These are phyloP conservation scores for Euphydryas editha DNA, from an alignment of 2,888 invertebrate species.

Conservation along the genomic window DNA sequence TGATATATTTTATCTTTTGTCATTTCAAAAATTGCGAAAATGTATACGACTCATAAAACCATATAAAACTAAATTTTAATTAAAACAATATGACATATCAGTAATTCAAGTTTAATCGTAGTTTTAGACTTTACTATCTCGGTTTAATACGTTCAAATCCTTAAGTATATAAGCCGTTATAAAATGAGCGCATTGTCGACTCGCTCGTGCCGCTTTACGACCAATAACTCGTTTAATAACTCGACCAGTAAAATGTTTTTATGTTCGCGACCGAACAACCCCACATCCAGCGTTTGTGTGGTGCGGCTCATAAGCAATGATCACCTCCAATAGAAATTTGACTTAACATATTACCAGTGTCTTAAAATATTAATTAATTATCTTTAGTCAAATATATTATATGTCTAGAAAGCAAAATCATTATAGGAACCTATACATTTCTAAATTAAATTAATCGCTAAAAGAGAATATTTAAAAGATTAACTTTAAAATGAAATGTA, in stretches of 20 bases:
- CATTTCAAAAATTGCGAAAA: too few relatives aligned
- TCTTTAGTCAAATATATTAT: too few relatives aligned
- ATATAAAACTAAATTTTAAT: not conserved
- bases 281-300: constrained; percentile 24
- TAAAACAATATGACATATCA: not conserved
- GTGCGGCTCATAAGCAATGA: constrained; percentile 8
- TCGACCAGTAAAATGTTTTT: constrained; percentile 57
- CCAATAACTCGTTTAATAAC: constrained; percentile 62
- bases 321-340: constrained; percentile 6
- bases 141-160: constrained; percentile 35
- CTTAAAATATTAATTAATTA: too few relatives aligned
- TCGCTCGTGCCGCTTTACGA: constrained; percentile 56
- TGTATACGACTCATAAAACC: too few relatives aligned
- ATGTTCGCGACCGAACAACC: constrained; percentile 43
- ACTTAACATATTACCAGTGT: too few relatives aligned
- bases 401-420: too few relatives aligned
- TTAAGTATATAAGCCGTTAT: constrained; percentile 44
- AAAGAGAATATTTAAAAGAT: constrained; percentile 9
- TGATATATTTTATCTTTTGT: too few relatives aligned
- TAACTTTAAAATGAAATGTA: not conserved
- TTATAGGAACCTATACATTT: not conserved
- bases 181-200: constrained; percentile 55
- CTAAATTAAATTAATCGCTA: not conserved
- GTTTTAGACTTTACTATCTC: constrained; percentile 1
- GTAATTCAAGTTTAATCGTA: not conserved